Base-by-base conservation (phyloP, 2,888 invertebrate species). In the Strigamia transsilvanica region DNA sequence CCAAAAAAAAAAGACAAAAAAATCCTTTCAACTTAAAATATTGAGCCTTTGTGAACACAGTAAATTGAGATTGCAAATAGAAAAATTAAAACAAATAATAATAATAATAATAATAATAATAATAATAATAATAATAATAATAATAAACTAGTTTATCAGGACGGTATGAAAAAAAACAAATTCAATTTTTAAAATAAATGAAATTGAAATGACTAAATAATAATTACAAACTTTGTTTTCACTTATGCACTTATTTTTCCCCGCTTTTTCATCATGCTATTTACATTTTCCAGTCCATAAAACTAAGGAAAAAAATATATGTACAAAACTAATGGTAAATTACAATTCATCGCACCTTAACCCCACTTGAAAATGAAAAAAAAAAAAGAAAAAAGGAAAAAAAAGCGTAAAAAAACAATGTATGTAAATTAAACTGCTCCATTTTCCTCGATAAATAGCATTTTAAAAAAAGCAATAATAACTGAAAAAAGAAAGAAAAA, bases 221-320 rank as follows among this genome's bases (percentile, higher is more conserved):
- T 56, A 56, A 18, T 21, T 56, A 56, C 56, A 56, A 56, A 56
- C 56, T 56, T 56, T 18, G 56, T 56, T 56, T 56, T 56, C 56
- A 18, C 56, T 56, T 56, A 56, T 56, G 56, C 56, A 56, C 56
- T 56, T 56, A 56, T 56, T 56, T 56, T 56, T 56, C 56, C 56
- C n/a, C 56, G n/a, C 9, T 18, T 56, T n/a, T 56, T 18, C 56
- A 56, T 56, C 56, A 56, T 21, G 18, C 21, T 56, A 56, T 56
- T 56, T 56, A 56, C 56, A 56, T 18, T 3, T 56, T 56, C 15
- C 56, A 56, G 21, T 56, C 56, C 56, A 56, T 56, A 56, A n/a
- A 18, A 56, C 56, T 2, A 18, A 56, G 56, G 56, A 56, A 56
- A 51, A 56, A 9, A 56, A n/a, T n/a, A n/a, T 56, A 56, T 56